Evolutionary conservation across 2,888 invertebrate genomes (phyloP), one percentile per base, ranked within the genome.

Genomic region (Apantesis nais): DNA sequence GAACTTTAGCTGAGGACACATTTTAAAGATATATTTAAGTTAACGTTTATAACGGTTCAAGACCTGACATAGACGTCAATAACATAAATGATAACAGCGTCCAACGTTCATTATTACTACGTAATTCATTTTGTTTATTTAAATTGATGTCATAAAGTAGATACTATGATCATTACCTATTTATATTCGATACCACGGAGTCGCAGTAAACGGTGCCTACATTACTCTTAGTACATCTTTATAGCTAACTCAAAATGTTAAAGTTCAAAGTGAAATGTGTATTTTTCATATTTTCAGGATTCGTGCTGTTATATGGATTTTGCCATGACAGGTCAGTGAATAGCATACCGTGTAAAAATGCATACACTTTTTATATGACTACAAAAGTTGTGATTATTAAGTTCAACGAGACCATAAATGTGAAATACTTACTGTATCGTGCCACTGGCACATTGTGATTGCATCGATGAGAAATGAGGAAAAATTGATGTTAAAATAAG

Each of bases 71-170:
- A 74, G 81, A 88, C 86, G 91, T 92, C 92, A 92, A 88, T 89
- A 89, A 86, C 89, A 88, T 88, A 83, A 78, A 77, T 81, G 92
- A 92, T 92, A 92, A 92, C 85, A 84, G 81, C 86, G 88, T 90
- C 90, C 89, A 89, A 89, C 86, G 89, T 86, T 86, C 86, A 86
- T 41, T 82, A 85, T 78, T 82, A 83, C 70, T 80, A 74, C 44
- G 76, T 77, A 74, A 75, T 80, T 75, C 19, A 78, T 75, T 76
- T 80, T 80, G 77, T 81, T 82, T 81, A 77, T 78, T 73, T 31
- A 69, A 74, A 75, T 72, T 37, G 37, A 76, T 67, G 62, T 78
- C 65, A 66, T 74, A 65, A 68, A 58, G 71, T 63, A 73, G 83
- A 78, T 81, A 75, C 52, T 68, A 69, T 62, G 55, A 67, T 70